Percentiles rank a stretch among this genome's conserved stretches.
Conservation (phyloP, 2,113 vertebrate genomes). For the Gymnorhina tibicen region DNA sequence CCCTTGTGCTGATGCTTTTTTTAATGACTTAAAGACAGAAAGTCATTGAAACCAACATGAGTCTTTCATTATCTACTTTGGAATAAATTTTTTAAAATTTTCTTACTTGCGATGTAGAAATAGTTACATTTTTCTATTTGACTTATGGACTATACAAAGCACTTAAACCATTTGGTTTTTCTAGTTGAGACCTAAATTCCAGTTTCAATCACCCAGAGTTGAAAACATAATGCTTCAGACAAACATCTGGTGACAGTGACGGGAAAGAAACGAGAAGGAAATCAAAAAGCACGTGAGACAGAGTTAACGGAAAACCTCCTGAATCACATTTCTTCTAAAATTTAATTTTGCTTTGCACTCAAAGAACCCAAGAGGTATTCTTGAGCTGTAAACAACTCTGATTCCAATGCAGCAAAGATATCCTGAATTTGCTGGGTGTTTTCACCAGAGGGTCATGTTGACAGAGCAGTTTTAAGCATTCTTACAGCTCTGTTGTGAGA, state of each 20-base stretch:
- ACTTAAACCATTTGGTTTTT: background rate
- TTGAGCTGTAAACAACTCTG: background rate
- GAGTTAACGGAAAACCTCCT: background rate
- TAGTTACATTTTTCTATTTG: background rate
- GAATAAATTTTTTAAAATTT: background rate
- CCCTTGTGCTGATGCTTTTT: background rate
- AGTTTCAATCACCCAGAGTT: background rate
- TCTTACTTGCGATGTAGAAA: background rate
- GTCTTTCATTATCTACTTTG: background rate
- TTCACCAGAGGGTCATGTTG: background rate
- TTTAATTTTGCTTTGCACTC: background rate
- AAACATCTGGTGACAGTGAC: background rate
- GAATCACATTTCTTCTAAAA: background rate
- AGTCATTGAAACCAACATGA: background rate
- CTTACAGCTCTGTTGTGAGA: background rate
- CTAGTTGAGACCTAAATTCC: background rate
- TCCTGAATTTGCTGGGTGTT: background rate
- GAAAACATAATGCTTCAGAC: background rate
- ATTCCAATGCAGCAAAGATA: background rate
- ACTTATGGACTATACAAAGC: background rate
- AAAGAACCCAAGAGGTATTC: background rate
- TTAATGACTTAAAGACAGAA: background rate
- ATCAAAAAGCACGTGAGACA: background rate
- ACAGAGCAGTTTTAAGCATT: background rate
- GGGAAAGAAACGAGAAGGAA: background rate